Percentiles rank a stretch among this genome's conserved stretches.
These are phyloP conservation scores for Liposcelis brunnea DNA, from an alignment of 2,888 invertebrate species.

Conservation along the genomic window DNA sequence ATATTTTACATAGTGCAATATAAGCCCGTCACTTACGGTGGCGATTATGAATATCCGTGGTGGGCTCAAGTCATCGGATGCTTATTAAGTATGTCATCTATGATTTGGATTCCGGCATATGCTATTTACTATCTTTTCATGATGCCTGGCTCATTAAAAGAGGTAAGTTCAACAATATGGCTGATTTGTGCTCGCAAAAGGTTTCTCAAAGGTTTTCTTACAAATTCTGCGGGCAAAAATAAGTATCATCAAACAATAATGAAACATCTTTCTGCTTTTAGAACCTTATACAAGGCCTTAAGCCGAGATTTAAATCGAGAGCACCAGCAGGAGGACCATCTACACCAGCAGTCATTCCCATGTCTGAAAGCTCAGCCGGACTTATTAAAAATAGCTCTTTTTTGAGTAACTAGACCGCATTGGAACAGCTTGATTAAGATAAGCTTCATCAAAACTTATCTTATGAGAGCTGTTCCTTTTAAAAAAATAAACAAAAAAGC, in stretches of 20 bases:
- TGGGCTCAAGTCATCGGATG: constrained; percentile 45
- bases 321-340: constrained; percentile 28
- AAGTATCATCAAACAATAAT: too few species aligned
- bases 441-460: background rate
- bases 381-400: constrained; percentile 27
- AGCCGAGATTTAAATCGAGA: constrained; percentile 30
- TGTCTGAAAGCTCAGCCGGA: constrained; percentile 33
- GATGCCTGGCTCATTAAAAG: constrained; percentile 32
- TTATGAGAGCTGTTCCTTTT: too few species aligned
- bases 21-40: constrained; percentile 37
- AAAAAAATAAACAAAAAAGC: background rate
- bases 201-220: too few species aligned
- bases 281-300: constrained; percentile 31
- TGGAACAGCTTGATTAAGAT: constrained; percentile 9
- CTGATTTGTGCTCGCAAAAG: too few species aligned
- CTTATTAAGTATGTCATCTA: constrained; percentile 40
- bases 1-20: constrained; percentile 40
- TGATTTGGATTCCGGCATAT: constrained; percentile 46
- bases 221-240: too few species aligned
- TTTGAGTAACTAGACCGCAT: constrained; percentile 20
- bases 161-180: constrained; percentile 26
- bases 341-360: constrained; percentile 25
- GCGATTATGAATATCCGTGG: constrained; percentile 35
- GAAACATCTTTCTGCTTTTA: constrained; percentile 18
- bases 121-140: constrained; percentile 38